phyloP scores from a whole-genome alignment of 1,140 invertebrate genomes.

The Anagrus nilaparvatae region DNA sequence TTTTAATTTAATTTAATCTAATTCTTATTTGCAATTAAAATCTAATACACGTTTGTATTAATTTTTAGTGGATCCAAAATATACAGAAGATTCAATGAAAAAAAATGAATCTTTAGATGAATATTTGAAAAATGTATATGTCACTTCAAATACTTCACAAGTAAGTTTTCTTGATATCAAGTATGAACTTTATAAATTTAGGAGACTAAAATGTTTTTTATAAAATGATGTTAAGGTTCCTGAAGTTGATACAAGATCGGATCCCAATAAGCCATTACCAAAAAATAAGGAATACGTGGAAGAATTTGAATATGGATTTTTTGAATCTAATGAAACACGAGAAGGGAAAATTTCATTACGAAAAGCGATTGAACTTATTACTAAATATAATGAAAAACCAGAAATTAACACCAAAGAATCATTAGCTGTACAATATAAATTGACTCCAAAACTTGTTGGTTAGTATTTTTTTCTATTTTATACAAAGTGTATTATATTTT shows the following conservation, averaged over 20 bases:
- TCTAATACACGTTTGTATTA: conserved; percentile 5
- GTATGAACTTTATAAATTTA: not conserved
- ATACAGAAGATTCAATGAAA: conserved; percentile 44
- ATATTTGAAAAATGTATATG: conserved; percentile 57
- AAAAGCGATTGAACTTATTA: conserved; percentile 46
- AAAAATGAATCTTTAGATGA: conserved; percentile 50
- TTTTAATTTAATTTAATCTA: conserved; percentile 11
- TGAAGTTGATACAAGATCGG: conserved; percentile 14
- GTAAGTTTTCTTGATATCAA: conserved; percentile 23
- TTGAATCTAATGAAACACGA: conserved; percentile 20
- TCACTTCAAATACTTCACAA: conserved; percentile 46
- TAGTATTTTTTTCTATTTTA: conserved; percentile 23
- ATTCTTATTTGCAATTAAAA: conserved; percentile 2
- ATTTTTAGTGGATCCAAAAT: conserved; percentile 48
- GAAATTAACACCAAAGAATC: conserved; percentile 41
- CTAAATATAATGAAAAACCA: conserved; percentile 49
- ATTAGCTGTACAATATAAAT: conserved; percentile 56
- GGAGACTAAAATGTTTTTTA: conserved; percentile 3
- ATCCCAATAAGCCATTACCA: conserved; percentile 38
- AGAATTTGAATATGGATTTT: conserved; percentile 29
- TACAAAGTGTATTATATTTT: not conserved
- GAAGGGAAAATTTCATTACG: conserved; percentile 35
- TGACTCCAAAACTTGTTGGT: conserved; percentile 50
- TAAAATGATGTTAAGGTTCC: conserved; percentile 10
- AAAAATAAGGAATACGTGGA: conserved; percentile 29